phyloP scores from a whole-genome alignment of 1,140 invertebrate species.

The Bombus huntii region DNA sequence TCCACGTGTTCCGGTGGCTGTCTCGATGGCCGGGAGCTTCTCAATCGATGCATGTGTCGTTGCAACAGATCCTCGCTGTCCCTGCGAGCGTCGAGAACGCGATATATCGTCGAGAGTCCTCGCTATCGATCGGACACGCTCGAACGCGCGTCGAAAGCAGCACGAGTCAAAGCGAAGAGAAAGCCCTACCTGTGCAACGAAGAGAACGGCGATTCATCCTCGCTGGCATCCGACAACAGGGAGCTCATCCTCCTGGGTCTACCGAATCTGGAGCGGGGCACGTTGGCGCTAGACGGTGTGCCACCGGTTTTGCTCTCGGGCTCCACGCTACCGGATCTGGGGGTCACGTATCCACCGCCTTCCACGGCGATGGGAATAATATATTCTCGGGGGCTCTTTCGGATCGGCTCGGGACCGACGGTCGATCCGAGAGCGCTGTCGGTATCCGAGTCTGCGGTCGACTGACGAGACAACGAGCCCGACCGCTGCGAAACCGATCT shows the following conservation, averaged over 20 bases:
- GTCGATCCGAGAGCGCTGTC: slow-evolving; percentile 83
- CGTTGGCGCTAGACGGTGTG: slow-evolving; percentile 77
- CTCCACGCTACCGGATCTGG: slow-evolving; percentile 89
- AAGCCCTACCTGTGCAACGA: slow-evolving; percentile 80
- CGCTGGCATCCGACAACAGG: slow-evolving; percentile 85
- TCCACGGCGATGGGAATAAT: slow-evolving; percentile 96
- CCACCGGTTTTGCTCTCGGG: slow-evolving; percentile 85
- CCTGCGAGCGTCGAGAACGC: slow-evolving; percentile 40
- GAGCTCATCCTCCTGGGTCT: slow-evolving; percentile 79
- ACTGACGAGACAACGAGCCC: slow-evolving; percentile 85
- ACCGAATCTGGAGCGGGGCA: slow-evolving; percentile 77
- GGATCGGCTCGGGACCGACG: slow-evolving; percentile 88
- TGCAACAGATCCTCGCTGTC: slow-evolving; percentile 81
- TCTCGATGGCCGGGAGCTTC: slow-evolving; percentile 88
- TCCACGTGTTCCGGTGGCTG: slow-evolving; percentile 88
- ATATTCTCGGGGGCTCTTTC: slow-evolving; percentile 93
- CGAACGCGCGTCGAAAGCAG: too few species aligned
- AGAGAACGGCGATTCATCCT: slow-evolving; percentile 86
- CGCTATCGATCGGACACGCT: not conserved
- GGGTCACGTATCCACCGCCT: slow-evolving; percentile 92
- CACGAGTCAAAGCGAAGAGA: rapidly evolving
- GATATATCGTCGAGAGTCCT: too few species aligned
- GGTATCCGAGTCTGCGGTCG: slow-evolving; percentile 87
- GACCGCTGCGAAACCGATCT: slow-evolving; percentile 79
- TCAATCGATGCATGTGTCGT: slow-evolving; percentile 88